These are phyloP conservation scores for Perithous albicinctus DNA, from an alignment of 2,888 invertebrate species.

Conservation along the genomic window DNA sequence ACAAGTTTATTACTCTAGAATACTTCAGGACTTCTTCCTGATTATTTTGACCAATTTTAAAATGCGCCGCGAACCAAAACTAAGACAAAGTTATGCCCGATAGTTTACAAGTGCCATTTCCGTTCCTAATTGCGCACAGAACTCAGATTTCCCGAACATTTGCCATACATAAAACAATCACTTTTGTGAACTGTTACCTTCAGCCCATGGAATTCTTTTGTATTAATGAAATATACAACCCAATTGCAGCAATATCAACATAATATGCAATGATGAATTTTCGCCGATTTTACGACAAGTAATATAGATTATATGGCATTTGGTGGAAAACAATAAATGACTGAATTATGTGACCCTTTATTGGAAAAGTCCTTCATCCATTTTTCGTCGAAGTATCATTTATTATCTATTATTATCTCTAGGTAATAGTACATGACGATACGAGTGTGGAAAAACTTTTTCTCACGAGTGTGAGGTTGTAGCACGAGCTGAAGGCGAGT, in stretches of 20 bases:
- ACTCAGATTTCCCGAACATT: slow-evolving; percentile 28
- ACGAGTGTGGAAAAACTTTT: too few relatives aligned
- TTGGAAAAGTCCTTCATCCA: background rate
- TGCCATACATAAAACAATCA: background rate
- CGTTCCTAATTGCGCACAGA: slow-evolving; percentile 2
- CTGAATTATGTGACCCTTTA: slow-evolving; percentile 45
- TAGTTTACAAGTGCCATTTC: background rate
- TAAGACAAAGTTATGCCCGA: background rate
- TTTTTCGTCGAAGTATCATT: slow-evolving; percentile 3
- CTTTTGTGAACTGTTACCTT: slow-evolving; percentile 16
- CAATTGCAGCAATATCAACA: slow-evolving; percentile 49
- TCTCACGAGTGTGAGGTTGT: too few relatives aligned
- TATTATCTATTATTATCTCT: background rate
- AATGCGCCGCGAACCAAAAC: background rate
- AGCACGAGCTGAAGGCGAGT: too few relatives aligned
- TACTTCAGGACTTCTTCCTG: background rate
- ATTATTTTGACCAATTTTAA: background rate
- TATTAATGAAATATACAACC: slow-evolving; percentile 25
- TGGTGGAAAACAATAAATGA: slow-evolving; percentile 55
- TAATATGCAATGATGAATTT: slow-evolving; percentile 48
- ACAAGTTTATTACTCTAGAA: background rate
- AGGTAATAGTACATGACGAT: too few relatives aligned
- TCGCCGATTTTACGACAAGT: slow-evolving; percentile 49
- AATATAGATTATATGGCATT: slow-evolving; percentile 52
- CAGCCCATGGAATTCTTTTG: slow-evolving; percentile 37